Base-by-base conservation (phyloP, 2,888 invertebrate genomes). In the Calameuta idolon region DNA sequence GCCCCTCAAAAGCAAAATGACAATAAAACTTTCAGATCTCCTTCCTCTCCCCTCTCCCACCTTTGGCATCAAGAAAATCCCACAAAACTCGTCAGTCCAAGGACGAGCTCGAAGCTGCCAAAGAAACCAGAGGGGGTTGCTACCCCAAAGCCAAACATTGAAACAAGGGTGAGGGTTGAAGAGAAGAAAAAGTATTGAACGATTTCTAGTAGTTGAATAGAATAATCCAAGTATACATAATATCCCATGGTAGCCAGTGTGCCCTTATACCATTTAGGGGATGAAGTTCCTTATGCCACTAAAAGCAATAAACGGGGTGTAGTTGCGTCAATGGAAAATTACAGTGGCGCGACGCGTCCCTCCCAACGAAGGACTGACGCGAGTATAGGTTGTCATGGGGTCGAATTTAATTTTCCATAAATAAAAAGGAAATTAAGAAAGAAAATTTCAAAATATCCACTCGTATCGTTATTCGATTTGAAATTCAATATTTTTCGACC, bases 31-130 rank as follows among this genome's bases (percentile, higher is more conserved):
- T 9, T 15, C 55, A 9, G 23, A 40, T 15, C 0, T 55, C 55
- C 5, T 55, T 55, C 2, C 2, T 2, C 55, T 23, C 9, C 55
- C 9, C n/a, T 69, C 69, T 34, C 3, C 23, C 3, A 2, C 31
- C 31, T 12, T 11, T 31, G 9, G 31, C 71, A n/a, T 31, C 23
- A 23, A 34, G 23, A 0, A 31, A 71, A 71, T 71, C 31, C 31
- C 71, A 71, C 31, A 71, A 71, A 71, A 71, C 71, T 71, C 71
- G 31, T 9, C 71, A 31, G 31, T 71, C 71, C 71, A 31, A 71
- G 33, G 3, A 31, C 12, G 12, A 15, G 4, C 71, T 71, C 12
- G 71, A 55, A 55, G 23, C 2, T 9, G 31, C 71, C 71, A 31
- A 31, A 71, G 71, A 34, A 12, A 12, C 23, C 31, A 33, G 71